Conservation (phyloP, 2,888 invertebrate genomes). For the Hymenopus coronatus region DNA sequence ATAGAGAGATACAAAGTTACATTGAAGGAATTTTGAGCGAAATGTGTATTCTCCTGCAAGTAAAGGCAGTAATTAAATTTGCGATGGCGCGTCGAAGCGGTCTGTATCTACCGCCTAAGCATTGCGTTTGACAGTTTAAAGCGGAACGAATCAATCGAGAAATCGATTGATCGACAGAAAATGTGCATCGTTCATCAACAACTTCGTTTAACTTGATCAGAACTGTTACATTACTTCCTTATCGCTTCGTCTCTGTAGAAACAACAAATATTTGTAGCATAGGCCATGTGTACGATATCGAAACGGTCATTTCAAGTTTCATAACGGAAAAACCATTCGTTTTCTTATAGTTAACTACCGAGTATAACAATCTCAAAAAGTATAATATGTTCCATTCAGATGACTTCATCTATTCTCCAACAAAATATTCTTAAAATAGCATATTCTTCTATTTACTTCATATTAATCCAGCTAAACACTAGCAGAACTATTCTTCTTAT, state of each 20-base stretch:
- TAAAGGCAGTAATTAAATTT: not conserved
- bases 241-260: not conserved
- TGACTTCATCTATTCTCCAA: too few species aligned
- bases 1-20: too few species aligned
- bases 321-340: too few species aligned
- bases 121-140: not conserved
- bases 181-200: not conserved
- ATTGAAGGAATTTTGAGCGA: not conserved
- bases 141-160: not conserved
- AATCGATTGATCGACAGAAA: not conserved
- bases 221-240: not conserved
- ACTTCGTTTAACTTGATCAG: not conserved
- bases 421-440: too few species aligned
- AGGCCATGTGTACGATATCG: not conserved
- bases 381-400: too few species aligned
- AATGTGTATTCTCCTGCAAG: not conserved
- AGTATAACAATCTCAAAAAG: too few species aligned
- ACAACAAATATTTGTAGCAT: not conserved
- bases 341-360: too few species aligned
- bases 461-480: too few species aligned
- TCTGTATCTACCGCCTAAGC: not conserved
- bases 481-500: too few species aligned
- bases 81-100: not conserved
- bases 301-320: too few species aligned
- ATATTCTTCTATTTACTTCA: too few species aligned